Base-by-base conservation (phyloP, 2,888 invertebrate genomes). In the Nephrotoma flavescens region DNA sequence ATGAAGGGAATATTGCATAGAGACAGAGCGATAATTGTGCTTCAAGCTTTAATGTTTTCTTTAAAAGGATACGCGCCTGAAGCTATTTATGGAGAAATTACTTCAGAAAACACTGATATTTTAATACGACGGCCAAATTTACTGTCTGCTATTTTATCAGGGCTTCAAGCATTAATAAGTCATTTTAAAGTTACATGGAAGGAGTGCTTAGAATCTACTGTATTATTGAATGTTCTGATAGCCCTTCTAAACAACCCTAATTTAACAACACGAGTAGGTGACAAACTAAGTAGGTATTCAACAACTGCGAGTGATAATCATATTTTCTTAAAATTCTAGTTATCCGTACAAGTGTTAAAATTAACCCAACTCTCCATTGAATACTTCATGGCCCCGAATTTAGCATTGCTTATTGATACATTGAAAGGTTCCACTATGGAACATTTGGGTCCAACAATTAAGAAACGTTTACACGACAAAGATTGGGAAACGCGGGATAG, bases 401-500 rank as follows among this genome's bases (percentile, higher is more conserved):
- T 96, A 89, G 96, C 95, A 0, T 90, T 96, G 42, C 91, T 96
- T 6, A 92, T 96, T 87, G 95, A 96, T 89, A 93, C 94, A 19
- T 92, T 94, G 86, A 93, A 94, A 2, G 94, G 94, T 2, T 93
- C 94, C 0, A 92, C 94, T 0, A 93, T 96, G 90, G 93, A 94
- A 87, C 93, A 94, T 87, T 91, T 96, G 7, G 95, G 95, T 0
- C 93, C 94, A 11, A 93, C 95, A 11, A 92, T 97, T 5, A 93
- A 93, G 86, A 93, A 93, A 90, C 94, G 95, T 89, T 92, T 96
- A 89, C 95, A 95, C 88, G 96, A 96, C 89, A 91, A 93, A 4
- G 92, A 94, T 86, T 97, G 96, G 97, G 96, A 96, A 90, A 94
- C 96, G 0, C 92, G 96, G 57, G 96, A 97, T 89, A 95, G 95